Evolutionary conservation across 2,113 vertebrate species (phyloP).

Genomic region (Leptosomus discolor): DNA sequence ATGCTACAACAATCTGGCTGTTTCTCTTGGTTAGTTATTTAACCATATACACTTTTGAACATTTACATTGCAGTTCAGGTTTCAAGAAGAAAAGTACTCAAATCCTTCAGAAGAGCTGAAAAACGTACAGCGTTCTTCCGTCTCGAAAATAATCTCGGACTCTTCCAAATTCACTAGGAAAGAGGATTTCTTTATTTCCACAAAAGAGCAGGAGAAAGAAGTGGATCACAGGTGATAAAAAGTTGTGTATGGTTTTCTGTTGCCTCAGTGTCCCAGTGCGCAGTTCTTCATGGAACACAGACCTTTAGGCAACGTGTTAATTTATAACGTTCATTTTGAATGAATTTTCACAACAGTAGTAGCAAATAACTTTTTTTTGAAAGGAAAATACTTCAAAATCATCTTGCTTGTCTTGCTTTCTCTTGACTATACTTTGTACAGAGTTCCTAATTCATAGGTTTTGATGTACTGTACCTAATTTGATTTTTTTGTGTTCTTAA

Average conservation of each 20-base stretch:
- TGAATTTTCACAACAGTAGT: background rate
- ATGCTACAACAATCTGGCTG: background rate
- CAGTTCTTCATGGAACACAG: background rate
- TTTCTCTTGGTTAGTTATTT: background rate
- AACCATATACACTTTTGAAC: background rate
- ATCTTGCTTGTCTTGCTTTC: background rate
- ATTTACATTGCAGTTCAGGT: conserved; percentile 38
- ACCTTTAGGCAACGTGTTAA: background rate
- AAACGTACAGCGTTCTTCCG: background rate
- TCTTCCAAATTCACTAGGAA: conserved; percentile 31
- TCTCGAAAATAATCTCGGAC: conserved; percentile 4
- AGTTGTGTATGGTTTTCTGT: background rate
- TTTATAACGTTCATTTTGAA: background rate
- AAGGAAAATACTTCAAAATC: background rate
- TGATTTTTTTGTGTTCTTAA: conserved; percentile 23
- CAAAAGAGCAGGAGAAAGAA: conserved; percentile 29
- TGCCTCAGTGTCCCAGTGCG: background rate
- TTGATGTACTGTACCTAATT: background rate
- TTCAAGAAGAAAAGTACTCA: conserved; percentile 40
- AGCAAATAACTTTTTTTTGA: background rate
- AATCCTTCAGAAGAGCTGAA: conserved; percentile 50
- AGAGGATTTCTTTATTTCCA: conserved; percentile 66
- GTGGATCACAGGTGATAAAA: conserved; percentile 64
- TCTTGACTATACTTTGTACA: background rate
- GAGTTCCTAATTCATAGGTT: background rate